phyloP scores from a whole-genome alignment of 2,888 invertebrate genomes.

The Priocnemis perturbator region DNA sequence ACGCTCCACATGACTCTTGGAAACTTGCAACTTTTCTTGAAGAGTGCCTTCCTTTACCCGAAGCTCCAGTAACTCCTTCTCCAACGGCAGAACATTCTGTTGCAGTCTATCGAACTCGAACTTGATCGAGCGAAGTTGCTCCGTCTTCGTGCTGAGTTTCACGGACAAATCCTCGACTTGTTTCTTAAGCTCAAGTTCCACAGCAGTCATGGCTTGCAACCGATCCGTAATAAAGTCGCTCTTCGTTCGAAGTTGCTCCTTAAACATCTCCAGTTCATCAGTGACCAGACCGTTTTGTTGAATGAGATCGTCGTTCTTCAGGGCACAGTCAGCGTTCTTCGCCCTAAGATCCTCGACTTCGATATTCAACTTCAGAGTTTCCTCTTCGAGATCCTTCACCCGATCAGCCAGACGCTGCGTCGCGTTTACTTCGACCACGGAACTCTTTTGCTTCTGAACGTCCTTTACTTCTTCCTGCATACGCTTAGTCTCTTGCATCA shows the following conservation, averaged over 20 bases:
- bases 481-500: conserved; percentile 65
- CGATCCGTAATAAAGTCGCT: conserved; percentile 69
- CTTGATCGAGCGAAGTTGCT: conserved; percentile 64
- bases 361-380: conserved; percentile 63
- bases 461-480: conserved; percentile 65
- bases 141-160: conserved; percentile 68
- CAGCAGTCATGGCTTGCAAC: conserved; percentile 65
- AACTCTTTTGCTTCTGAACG: conserved; percentile 56
- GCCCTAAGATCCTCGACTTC: conserved; percentile 64
- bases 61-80: conserved; percentile 69
- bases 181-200: conserved; percentile 66
- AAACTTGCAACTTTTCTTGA: conserved; percentile 64
- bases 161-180: conserved; percentile 67
- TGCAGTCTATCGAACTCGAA: conserved; percentile 67
- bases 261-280: conserved; percentile 70
- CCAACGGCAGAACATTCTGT: conserved; percentile 63
- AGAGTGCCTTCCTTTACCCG: conserved; percentile 62
- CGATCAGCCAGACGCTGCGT: conserved; percentile 61
- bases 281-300: conserved; percentile 68
- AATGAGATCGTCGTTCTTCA: conserved; percentile 66
- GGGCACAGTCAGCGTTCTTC: conserved; percentile 62
- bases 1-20: conserved; percentile 68
- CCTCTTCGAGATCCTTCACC: conserved; percentile 68
- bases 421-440: conserved; percentile 48
- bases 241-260: conserved; percentile 69